Conservation (phyloP, 2,113 vertebrate genomes). For the Geothlypis trichas region DNA sequence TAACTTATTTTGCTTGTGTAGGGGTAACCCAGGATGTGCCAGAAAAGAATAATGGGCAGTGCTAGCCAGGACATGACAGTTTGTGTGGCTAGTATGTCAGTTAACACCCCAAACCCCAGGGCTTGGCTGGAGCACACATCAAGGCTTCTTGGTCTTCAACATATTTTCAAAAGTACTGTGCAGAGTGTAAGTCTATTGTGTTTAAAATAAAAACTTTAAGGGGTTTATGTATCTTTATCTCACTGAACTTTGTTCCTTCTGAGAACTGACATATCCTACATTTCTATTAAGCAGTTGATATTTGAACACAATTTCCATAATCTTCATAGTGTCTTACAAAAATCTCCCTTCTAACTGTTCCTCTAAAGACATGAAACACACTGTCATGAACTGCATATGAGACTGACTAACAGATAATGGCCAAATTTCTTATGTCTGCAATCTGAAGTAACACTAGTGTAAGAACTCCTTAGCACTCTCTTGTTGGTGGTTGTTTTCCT, state of each 20-base stretch:
- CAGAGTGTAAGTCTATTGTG: not conserved
- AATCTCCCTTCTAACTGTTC: not conserved
- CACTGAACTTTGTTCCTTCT: not conserved
- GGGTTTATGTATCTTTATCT: not conserved
- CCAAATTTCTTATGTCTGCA: not conserved
- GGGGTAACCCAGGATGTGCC: not conserved
- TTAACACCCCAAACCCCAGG: not conserved
- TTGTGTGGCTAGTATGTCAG: not conserved
- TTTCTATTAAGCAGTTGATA: conserved; percentile 5
- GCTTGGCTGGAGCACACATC: not conserved
- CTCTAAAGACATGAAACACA: not conserved
- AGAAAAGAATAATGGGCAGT: not conserved
- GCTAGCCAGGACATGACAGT: not conserved
- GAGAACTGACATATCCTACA: not conserved
- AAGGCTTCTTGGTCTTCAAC: not conserved
- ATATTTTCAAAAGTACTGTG: not conserved
- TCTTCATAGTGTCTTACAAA: not conserved
- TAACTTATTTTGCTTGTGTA: accelerated
- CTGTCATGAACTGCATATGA: not conserved
- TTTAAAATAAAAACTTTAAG: not conserved
- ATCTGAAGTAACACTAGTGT: not conserved
- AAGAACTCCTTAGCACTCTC: not conserved
- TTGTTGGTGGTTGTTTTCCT: not conserved
- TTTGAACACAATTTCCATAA: not conserved
- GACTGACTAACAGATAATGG: not conserved